Percentiles rank a stretch among this genome's conserved stretches.
These are phyloP conservation scores for Trichogramma dendrolimi DNA, from an alignment of 2,888 invertebrate genomes.

Conservation along the genomic window DNA sequence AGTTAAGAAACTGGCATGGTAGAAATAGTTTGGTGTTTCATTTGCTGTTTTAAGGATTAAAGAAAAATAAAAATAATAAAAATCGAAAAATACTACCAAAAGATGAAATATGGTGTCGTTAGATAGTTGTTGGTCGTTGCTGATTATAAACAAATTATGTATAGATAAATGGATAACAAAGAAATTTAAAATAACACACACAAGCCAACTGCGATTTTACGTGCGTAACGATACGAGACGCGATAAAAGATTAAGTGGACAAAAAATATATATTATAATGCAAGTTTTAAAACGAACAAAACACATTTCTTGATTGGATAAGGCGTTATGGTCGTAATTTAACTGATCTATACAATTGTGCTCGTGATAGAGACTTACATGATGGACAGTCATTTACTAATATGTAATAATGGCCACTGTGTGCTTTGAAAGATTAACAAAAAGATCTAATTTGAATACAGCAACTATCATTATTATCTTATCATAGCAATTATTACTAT, in stretches of 20 bases:
- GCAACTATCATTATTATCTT: too few species aligned
- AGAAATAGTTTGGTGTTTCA: conserved; percentile 49
- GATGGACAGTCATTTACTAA: too few species aligned
- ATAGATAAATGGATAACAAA: too few species aligned
- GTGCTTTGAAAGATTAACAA: too few species aligned
- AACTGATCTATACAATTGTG: conserved; percentile 22
- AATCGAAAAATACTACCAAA: too few species aligned
- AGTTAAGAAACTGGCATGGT: conserved; percentile 39
- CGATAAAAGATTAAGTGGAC: conserved; percentile 10
- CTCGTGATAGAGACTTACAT: conserved; percentile 22
- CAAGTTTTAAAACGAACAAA: neutral
- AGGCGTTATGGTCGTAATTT: conserved; percentile 16
- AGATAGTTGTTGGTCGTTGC: conserved; percentile 25
- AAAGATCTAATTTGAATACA: too few species aligned
- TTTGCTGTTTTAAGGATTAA: conserved; percentile 46
- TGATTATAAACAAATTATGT: neutral
- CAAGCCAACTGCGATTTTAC: conserved; percentile 24
- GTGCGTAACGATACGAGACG: conserved; percentile 15
- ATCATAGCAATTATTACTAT: too few species aligned
- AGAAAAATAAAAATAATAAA: conserved; percentile 3
- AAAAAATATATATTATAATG: conserved; percentile 4
- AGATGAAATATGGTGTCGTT: conserved; percentile 10
- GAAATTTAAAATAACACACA: too few species aligned
- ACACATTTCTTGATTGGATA: conserved; percentile 12
- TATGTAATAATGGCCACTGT: too few species aligned